Evolutionary conservation across 2,888 invertebrate genomes (phyloP).

Genomic region (Resseliella maxima): DNA sequence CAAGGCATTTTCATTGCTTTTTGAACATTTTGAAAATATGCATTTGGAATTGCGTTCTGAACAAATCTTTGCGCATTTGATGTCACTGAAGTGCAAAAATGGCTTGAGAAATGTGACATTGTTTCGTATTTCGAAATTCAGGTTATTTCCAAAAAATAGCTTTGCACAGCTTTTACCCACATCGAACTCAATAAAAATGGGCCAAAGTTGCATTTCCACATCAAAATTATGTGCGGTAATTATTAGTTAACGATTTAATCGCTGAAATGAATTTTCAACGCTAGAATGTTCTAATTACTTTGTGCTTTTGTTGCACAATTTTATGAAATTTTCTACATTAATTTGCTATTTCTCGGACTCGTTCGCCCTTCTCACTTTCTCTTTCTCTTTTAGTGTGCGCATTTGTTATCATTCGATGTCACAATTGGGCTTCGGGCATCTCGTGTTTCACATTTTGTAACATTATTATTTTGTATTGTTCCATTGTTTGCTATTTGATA

Average conservation of each 20-base stretch:
- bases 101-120: no score
- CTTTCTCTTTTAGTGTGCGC: no score
- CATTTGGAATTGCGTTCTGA: not conserved
- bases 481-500: constrained; percentile 6
- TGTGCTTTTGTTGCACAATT: not conserved
- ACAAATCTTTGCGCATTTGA: no score
- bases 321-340: constrained; percentile 35
- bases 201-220: not conserved
- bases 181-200: no score
- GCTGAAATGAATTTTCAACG: constrained; percentile 19
- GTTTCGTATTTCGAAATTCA: no score
- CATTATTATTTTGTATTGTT: constrained; percentile 47
- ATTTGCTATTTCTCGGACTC: not conserved
- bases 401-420: not conserved
- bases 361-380: no score
- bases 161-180: not conserved
- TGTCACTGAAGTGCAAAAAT: no score
- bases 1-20: not conserved
- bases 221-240: not conserved
- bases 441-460: constrained; percentile 49
- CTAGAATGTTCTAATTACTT: not conserved
- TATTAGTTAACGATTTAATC: constrained; percentile 50
- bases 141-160: no score
- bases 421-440: constrained; percentile 12
- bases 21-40: not conserved